Base-by-base conservation (phyloP, 2,113 vertebrate species). In the Stomatorhinus ivindoensis region DNA sequence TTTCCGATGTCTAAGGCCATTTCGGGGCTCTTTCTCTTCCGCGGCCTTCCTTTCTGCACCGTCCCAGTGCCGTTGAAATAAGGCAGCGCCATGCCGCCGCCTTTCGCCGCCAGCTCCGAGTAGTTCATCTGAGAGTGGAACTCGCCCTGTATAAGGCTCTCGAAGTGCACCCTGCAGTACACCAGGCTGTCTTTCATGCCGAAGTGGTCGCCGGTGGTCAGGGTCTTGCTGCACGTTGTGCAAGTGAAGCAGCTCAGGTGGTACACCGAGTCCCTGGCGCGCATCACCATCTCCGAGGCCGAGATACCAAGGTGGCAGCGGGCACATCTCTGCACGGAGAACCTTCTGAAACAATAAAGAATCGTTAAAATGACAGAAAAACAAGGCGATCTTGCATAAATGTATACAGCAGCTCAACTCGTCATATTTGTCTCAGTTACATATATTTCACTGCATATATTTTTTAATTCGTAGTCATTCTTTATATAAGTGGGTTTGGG, bases 281-380 rank as follows among this genome's bases (percentile, higher is more conserved):
- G 96, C 98, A 99, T 99, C 93, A 99, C 98, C 98, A 99, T 99
- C 94, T 99, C 98, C 3, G 98, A 99, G 92, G 98, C 98, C 31
- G 98, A 99, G 91, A 99, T 99, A 93, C 98, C 98, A 95, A 99
- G 98, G 97, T 99, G 98, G 97, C 98, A 99, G 96, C 98, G 98
- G 94, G 98, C 98, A 97, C 98, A 99, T 96, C 98, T 98, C 97
- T 99, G 98, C 97, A 99, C 98, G 93, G 98, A 99, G 97, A 99
- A 99, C 97, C 98, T 99, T 98, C 98, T 99, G 97, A 94, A 97
- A 95, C 97, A 96, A 93, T 93, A 95, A 96, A 90, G 90, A 31
- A 91, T 35, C 76, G 93, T 95, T 93, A 95, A 90, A 94, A 31
- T 89, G 87, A 90, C 84, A 53, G 90, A 44, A 88, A 65, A 8